Percentiles rank a stretch among this genome's conserved stretches.
Conservation (phyloP, 2,113 vertebrate species). For the Pleuronectes platessa region DNA sequence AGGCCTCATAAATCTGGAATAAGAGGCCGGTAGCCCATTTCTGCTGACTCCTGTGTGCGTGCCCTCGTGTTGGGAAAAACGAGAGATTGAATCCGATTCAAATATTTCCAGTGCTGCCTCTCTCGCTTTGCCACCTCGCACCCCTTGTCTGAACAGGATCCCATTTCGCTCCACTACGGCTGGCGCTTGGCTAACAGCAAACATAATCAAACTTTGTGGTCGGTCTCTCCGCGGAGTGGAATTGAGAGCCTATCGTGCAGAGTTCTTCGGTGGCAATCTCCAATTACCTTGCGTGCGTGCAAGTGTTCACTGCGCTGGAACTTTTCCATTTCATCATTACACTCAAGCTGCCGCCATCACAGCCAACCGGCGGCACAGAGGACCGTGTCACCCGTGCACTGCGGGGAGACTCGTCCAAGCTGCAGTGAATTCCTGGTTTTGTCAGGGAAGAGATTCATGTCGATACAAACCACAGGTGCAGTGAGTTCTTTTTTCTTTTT, state of each 20-base stretch:
- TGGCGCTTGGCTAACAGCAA: slow-evolving; percentile 58
- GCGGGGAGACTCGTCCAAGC: slow-evolving; percentile 57
- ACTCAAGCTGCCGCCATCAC: slow-evolving; percentile 58
- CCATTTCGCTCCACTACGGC: slow-evolving; percentile 43
- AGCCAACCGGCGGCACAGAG: slow-evolving; percentile 53
- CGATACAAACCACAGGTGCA: slow-evolving; percentile 77
- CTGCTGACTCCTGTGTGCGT: slow-evolving; percentile 39
- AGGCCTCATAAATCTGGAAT: slow-evolving; percentile 58
- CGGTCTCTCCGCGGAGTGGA: slow-evolving; percentile 48
- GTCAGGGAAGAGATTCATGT: slow-evolving; percentile 69
- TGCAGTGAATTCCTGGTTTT: slow-evolving; percentile 71
- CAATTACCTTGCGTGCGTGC: slow-evolving; percentile 75
- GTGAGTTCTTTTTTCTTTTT: neutral
- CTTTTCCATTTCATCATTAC: slow-evolving; percentile 77
- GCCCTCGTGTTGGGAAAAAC: slow-evolving; percentile 34
- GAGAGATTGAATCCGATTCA: slow-evolving; percentile 23
- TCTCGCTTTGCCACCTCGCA: slow-evolving; percentile 13
- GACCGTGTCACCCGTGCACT: slow-evolving; percentile 68
- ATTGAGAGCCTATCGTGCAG: slow-evolving; percentile 63
- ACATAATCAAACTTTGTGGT: slow-evolving; percentile 73
- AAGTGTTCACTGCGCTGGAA: slow-evolving; percentile 75
- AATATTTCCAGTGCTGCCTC: slow-evolving; percentile 13
- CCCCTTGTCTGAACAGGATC: slow-evolving; percentile 32
- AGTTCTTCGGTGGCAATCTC: slow-evolving; percentile 73
- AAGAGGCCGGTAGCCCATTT: slow-evolving; percentile 39